Base-by-base conservation (phyloP, 2,113 vertebrate genomes). In the Hyperopisus bebe region DNA sequence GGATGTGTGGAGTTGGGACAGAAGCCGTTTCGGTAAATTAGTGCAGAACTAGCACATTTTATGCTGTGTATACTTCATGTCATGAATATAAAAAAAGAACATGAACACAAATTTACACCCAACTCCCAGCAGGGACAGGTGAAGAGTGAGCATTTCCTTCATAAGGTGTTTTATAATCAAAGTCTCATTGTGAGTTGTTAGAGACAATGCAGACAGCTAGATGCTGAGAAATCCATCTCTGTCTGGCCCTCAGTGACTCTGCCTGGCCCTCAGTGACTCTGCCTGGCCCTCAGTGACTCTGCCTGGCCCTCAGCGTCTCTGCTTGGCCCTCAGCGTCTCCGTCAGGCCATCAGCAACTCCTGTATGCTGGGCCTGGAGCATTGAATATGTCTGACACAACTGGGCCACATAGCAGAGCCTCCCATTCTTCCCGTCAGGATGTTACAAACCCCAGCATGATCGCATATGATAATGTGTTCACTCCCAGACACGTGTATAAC, bases 141-240 rank as follows among this genome's bases (percentile, higher is more conserved):
- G 58, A 66, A 27, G 58, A 66, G 58, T 58, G 24, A 58, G 13
- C 70, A 88, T 90, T 92, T 89, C 83, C 92, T 92, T 58, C 86
- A 88, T 24, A 88, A 84, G 74, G 15, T 53, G 3, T 39, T 84
- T 50, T n/a, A 15, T 83, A 88, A 88, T 48, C 86, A 82, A 21
- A 24, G 86, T 84, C 42, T 62, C 31, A 46, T n/a, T 58, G 19
- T 48, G 80, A 62, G 55, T 11, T 47, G 70, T 46, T 19, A 70
- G 83, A 77, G 85, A 88, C 62, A 39, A 35, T 44, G 31, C 55
- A 48, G 35, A 58, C 42, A 74, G 55, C 77, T 87, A 85, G 87
- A 55, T 11, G 35, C 82, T 62, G 51, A 88, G 55, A 50, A 51
- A 55, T 66, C 47, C 42, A 17, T 5, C 48, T 55, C 17, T 62